A percentile compares a stretch with the other conserved stretches of the same genome.
phyloP scores from a whole-genome alignment of 2,797 vertebrate species.

The Steatocranus sp. region DNA sequence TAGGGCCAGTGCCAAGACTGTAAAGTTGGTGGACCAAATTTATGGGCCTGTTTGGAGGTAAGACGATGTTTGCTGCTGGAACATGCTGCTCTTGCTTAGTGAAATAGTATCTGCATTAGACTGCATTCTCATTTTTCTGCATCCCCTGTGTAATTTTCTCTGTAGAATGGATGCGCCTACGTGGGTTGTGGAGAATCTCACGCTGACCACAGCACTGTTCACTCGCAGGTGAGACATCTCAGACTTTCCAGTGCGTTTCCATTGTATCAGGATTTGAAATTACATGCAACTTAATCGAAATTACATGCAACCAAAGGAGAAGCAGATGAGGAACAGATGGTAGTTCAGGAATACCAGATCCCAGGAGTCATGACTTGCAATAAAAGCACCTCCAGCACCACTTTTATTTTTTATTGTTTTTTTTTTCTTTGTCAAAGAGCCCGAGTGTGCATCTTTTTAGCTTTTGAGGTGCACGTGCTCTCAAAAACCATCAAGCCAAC shows the following conservation, averaged over 20 bases:
- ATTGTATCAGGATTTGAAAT: neutral
- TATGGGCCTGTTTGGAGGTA: conserved; percentile 98
- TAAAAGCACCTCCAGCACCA: neutral
- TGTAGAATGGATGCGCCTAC: conserved; percentile 89
- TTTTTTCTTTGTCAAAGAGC: neutral
- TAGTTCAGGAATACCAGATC: conserved; percentile 10
- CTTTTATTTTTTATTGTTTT: conserved; percentile 35
- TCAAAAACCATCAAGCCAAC: conserved; percentile 22
- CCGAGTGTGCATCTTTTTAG: conserved; percentile 15
- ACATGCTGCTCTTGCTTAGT: neutral
- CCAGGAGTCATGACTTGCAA: conserved; percentile 1
- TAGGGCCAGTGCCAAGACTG: conserved; percentile 97
- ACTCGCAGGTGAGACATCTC: conserved; percentile 86
- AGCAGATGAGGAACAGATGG: conserved; percentile 1
- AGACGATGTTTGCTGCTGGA: neutral
- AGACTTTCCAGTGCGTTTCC: neutral
- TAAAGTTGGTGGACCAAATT: conserved; percentile 93
- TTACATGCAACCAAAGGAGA: neutral
- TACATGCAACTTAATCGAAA: neutral
- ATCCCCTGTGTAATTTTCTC: conserved; percentile 18
- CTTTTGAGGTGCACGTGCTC: conserved; percentile 16
- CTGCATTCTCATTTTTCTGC: neutral
- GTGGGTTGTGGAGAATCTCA: conserved; percentile 98
- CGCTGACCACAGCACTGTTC: conserved; percentile 94
- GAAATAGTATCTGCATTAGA: neutral